Percentiles rank a stretch among this genome's conserved stretches.
Conservation (phyloP, 2,888 invertebrate species). For the Sarcophaga rosellei region DNA sequence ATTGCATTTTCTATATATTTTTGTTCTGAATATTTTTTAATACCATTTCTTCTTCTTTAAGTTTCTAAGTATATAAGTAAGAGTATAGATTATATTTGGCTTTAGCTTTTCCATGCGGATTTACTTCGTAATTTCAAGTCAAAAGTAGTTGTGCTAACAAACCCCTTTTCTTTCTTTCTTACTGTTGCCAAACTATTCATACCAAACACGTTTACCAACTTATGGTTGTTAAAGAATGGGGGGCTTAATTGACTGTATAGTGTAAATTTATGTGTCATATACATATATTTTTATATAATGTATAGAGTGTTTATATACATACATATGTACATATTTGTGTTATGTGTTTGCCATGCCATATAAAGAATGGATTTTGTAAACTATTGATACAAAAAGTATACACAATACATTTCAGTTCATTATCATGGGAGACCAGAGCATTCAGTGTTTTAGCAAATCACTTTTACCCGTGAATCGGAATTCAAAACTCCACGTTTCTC, state of each 20-base stretch:
- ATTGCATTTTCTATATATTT: background rate
- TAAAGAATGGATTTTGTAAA: too few relatives aligned
- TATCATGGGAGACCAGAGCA: too few relatives aligned
- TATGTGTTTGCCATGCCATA: background rate
- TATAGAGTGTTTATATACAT: background rate
- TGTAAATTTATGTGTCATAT: constrained; percentile 24
- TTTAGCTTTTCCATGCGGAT: constrained; percentile 58
- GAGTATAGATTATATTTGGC: constrained; percentile 30
- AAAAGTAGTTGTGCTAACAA: constrained; percentile 56
- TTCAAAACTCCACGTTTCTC: too few relatives aligned
- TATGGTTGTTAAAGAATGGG: constrained; percentile 35
- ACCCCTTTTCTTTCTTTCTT: constrained; percentile 44
- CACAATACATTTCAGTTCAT: too few relatives aligned
- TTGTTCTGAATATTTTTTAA: background rate
- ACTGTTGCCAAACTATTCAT: background rate
- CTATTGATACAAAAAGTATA: too few relatives aligned
- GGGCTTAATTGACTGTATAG: constrained; percentile 46
- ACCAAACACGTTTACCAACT: constrained; percentile 47
- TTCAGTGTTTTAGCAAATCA: too few relatives aligned
- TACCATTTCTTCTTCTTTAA: too few relatives aligned
- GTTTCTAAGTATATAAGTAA: constrained; percentile 27
- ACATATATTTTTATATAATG: background rate
- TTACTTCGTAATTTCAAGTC: constrained; percentile 47
- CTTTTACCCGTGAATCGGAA: too few relatives aligned
- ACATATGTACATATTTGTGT: background rate